Percentiles rank a stretch among this genome's conserved stretches.
Conservation (phyloP, 2,797 vertebrate species). For the Chelidonichthys spinosus region DNA sequence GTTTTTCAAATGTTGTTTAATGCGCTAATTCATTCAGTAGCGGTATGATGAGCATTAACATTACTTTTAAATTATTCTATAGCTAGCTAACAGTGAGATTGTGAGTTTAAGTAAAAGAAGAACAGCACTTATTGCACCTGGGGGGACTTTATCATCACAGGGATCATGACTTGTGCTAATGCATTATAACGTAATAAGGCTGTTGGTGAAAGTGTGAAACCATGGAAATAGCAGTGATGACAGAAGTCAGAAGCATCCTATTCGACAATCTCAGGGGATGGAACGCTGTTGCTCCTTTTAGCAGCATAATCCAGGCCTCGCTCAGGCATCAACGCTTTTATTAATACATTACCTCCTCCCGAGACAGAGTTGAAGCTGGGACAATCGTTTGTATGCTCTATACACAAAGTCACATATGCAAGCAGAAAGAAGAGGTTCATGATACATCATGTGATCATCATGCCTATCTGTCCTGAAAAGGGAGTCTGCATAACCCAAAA, state of each 20-base stretch:
- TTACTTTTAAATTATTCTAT: neutral
- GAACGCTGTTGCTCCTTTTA: conserved; percentile 46
- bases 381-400: neutral
- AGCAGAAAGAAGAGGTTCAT: neutral
- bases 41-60: neutral
- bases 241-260: conserved; percentile 23
- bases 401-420: conserved; percentile 12
- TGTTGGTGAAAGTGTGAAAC: conserved; percentile 35
- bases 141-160: neutral
- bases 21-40: conserved; percentile 15
- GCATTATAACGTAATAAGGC: conserved; percentile 4
- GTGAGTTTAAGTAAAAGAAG: neutral
- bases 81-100: neutral
- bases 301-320: conserved; percentile 51
- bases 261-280: conserved; percentile 27
- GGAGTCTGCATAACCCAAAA: neutral
- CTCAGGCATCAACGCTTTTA: conserved; percentile 41
- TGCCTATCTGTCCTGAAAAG: neutral
- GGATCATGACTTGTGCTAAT: conserved; percentile 24
- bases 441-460: neutral
- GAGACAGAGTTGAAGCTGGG: conserved; percentile 18
- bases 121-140: neutral
- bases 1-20: neutral
- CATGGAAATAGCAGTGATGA: conserved; percentile 33
- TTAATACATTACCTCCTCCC: conserved; percentile 53